Percentiles rank a stretch among this genome's conserved stretches.
phyloP scores from a whole-genome alignment of 2,113 vertebrate genomes.

The Lonchura striata region DNA sequence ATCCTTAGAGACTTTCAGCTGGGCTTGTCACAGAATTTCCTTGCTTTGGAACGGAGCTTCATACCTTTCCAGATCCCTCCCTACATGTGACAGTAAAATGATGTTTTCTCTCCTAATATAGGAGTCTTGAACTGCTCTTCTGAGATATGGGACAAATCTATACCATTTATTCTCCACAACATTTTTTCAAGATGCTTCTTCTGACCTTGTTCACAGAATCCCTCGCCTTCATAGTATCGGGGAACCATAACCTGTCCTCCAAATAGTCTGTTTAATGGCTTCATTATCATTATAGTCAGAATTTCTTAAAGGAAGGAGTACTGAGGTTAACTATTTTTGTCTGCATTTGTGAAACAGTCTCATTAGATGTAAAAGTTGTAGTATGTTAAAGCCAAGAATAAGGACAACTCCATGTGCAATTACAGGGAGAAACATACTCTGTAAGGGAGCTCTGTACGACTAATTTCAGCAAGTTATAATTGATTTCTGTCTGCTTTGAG shows the following conservation, averaged over 20 bases:
- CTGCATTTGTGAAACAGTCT: not conserved
- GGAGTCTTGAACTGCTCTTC: not conserved
- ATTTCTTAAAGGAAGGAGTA: not conserved
- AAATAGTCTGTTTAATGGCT: not conserved
- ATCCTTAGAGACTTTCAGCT: not conserved
- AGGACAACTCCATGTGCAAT: not conserved
- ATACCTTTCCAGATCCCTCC: not conserved
- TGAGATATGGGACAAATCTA: not conserved
- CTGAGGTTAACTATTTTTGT: not conserved
- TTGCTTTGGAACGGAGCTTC: not conserved
- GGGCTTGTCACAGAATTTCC: not conserved
- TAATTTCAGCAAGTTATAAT: not conserved
- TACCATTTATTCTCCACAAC: not conserved
- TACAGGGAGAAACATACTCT: not conserved
- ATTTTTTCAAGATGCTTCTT: not conserved
- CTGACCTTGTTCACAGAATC: not conserved
- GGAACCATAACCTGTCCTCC: not conserved
- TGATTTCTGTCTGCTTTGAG: not conserved
- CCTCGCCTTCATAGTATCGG: rapidly evolving
- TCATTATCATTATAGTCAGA: not conserved
- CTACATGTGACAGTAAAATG: not conserved
- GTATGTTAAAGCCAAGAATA: not conserved
- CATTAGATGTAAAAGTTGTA: not conserved
- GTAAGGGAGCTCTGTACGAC: not conserved
- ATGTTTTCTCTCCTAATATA: not conserved